These are phyloP conservation scores for Xenus cinereus DNA, from an alignment of 2,113 vertebrate species.

Conservation along the genomic window DNA sequence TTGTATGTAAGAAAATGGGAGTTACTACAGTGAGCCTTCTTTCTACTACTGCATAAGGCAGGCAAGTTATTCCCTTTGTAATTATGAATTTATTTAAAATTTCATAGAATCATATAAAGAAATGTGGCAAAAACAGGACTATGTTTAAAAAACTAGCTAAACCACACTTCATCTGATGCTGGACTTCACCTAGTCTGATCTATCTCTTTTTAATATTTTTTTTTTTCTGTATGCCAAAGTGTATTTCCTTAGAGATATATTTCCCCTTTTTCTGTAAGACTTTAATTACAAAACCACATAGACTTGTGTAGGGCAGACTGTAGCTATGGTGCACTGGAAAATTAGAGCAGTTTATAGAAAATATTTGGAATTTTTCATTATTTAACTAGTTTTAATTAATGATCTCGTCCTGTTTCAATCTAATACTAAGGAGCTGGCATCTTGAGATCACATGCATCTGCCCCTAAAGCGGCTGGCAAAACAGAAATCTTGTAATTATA, in stretches of 20 bases:
- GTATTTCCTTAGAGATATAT: not conserved
- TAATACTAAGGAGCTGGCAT: slow-evolving; percentile 7
- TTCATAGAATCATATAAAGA: not conserved
- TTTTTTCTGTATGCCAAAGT: not conserved
- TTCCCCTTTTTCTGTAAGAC: not conserved
- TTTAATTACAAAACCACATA: not conserved
- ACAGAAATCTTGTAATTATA: slow-evolving; percentile 33
- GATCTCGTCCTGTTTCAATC: not conserved
- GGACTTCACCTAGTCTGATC: not conserved
- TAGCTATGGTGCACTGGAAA: not conserved
- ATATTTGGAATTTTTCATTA: not conserved
- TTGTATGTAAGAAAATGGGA: slow-evolving; percentile 16
- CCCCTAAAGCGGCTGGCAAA: slow-evolving; percentile 36
- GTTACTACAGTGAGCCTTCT: not conserved
- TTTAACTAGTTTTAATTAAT: slow-evolving; percentile 25
- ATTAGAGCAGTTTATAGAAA: not conserved
- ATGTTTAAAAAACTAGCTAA: not conserved
- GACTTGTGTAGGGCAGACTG: not conserved
- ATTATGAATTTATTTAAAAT: slow-evolving; percentile 34
- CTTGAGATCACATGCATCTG: not conserved
- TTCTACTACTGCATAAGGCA: not conserved
- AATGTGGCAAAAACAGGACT: not conserved
- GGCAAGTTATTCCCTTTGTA: not conserved
- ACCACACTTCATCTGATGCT: not conserved
- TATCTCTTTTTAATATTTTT: not conserved